These are phyloP conservation scores for Ctenicera cuprea DNA, from an alignment of 2,888 invertebrate genomes.

Conservation along the genomic window DNA sequence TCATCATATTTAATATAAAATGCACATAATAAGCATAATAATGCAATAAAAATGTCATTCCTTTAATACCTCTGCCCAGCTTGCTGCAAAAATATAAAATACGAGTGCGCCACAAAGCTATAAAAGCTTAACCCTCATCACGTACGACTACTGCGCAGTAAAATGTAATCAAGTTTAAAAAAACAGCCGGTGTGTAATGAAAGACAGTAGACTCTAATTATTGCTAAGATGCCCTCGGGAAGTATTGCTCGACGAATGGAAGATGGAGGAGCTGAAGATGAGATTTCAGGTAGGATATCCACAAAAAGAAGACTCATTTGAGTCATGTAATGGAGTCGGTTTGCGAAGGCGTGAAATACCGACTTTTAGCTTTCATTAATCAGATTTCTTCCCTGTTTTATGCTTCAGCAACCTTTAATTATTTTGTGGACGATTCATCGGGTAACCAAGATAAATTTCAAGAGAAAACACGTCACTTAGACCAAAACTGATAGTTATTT, in stretches of 20 bases:
- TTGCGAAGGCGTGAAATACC: conserved; percentile 14
- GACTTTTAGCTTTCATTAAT: neutral
- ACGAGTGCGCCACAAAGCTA: conserved; percentile 18
- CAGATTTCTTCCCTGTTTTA: neutral
- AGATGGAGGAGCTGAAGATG: conserved; percentile 22
- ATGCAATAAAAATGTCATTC: conserved; percentile 43
- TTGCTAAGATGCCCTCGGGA: conserved; percentile 60
- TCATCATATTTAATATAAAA: conserved; percentile 39
- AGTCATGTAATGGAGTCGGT: neutral
- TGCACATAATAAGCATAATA: conserved; percentile 43
- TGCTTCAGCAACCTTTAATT: neutral
- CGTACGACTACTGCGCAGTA: conserved; percentile 8
- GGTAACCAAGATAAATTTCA: no score
- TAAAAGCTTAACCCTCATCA: conserved; percentile 35
- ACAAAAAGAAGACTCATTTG: conserved; percentile 1
- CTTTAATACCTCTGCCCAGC: conserved; percentile 26
- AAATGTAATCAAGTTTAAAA: conserved; percentile 38
- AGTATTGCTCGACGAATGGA: conserved; percentile 44
- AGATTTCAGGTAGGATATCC: conserved; percentile 37
- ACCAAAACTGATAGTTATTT: no score
- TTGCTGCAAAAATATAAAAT: conserved; percentile 40
- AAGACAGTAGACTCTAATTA: conserved; percentile 55
- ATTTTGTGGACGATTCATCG: neutral
- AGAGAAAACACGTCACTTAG: no score
- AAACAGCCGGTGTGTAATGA: conserved; percentile 51